Conservation (phyloP, 2,888 invertebrate genomes). For the Dione vanillae region DNA sequence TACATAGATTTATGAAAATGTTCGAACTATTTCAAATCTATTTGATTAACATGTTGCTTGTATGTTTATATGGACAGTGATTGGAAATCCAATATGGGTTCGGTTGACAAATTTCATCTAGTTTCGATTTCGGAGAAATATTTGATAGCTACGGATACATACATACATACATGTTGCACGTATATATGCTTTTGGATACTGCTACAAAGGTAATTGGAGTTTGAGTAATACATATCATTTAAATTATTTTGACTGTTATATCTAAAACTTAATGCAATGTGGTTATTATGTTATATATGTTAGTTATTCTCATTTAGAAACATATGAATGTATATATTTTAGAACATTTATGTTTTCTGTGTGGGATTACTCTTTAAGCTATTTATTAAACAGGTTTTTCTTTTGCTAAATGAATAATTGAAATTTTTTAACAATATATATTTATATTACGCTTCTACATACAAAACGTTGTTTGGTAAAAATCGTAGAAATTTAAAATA, state of each 20-base stretch:
- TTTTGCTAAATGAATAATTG: too few species aligned
- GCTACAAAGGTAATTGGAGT: neutral
- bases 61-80: conserved; percentile 23
- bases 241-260: neutral
- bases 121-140: conserved; percentile 15
- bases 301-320: too few species aligned
- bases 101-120: conserved; percentile 17
- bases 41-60: conserved; percentile 44
- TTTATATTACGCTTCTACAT: too few species aligned
- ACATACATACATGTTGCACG: neutral
- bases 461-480: too few species aligned
- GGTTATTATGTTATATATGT: too few species aligned
- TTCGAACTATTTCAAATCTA: conserved; percentile 23
- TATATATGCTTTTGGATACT: conserved; percentile 6
- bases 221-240: neutral
- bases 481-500: too few species aligned
- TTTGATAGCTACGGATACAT: neutral
- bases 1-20: neutral
- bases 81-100: conserved; percentile 20
- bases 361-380: too few species aligned
- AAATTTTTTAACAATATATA: too few species aligned
- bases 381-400: too few species aligned
- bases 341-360: too few species aligned
- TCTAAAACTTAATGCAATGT: too few species aligned
- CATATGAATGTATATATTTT: too few species aligned